A percentile compares a stretch with the other conserved stretches of the same genome.
Conservation (phyloP, 1,140 invertebrate species). For the Coelopa frigida region DNA sequence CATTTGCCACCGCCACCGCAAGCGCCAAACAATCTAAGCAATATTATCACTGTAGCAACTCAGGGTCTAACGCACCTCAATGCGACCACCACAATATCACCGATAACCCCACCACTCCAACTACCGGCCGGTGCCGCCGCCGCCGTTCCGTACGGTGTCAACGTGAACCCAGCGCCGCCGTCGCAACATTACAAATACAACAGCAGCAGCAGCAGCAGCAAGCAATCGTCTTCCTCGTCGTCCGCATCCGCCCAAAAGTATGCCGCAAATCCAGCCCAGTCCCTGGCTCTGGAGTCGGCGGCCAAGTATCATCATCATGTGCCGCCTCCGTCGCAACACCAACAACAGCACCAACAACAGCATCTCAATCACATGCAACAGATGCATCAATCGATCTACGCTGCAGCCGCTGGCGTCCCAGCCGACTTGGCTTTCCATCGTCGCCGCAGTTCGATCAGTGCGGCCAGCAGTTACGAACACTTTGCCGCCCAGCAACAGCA, state of each 20-base stretch:
- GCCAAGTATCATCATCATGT: constrained; percentile 17
- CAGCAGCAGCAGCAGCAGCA: no score
- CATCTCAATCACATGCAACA: constrained; percentile 15
- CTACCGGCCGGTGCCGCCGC: constrained; percentile 8
- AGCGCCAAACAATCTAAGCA: constrained; percentile 27
- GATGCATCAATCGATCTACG: constrained; percentile 12
- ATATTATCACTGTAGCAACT: constrained; percentile 40
- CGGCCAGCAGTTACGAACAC: constrained; percentile 36
- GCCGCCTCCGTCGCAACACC: constrained; percentile 25
- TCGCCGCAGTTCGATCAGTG: constrained; percentile 28
- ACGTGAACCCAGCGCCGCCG: neutral
- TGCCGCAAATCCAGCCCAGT: constrained; percentile 7
- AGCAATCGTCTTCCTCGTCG: no score
- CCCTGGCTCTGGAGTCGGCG: no score
- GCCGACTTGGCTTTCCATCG: constrained; percentile 26
- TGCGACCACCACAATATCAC: constrained; percentile 39
- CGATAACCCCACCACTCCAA: constrained; percentile 41
- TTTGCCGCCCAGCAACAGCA: constrained; percentile 31
- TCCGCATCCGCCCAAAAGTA: constrained; percentile 1
- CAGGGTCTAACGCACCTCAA: constrained; percentile 41
- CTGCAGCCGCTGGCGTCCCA: neutral
- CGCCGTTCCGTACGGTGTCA: neutral
- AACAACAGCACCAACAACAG: constrained; percentile 23
- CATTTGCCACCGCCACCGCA: constrained; percentile 7
- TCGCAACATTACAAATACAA: neutral